Evolutionary conservation across 2,113 vertebrate species (phyloP).

Genomic region (Hipposideros armiger): DNA sequence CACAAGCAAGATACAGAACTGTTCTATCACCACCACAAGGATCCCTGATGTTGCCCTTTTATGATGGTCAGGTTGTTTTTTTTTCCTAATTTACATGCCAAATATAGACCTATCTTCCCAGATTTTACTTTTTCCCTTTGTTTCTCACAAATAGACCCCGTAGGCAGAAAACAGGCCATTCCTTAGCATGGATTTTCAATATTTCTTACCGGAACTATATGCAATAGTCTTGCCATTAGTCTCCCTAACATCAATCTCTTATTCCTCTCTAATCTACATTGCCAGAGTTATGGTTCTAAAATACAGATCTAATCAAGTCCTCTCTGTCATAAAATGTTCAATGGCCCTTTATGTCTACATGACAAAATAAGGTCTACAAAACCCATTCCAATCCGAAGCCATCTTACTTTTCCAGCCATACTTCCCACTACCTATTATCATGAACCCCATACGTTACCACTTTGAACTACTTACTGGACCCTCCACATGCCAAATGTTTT

Average conservation of each 20-base stretch:
- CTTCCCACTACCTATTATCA: not conserved
- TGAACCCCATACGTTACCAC: not conserved
- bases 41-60: not conserved
- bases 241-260: not conserved
- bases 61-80: not conserved
- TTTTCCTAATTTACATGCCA: not conserved
- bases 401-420: not conserved
- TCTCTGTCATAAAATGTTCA: not conserved
- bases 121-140: conserved; percentile 1
- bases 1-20: not conserved
- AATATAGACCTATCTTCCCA: not conserved
- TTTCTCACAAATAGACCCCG: conserved; percentile 53
- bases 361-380: not conserved
- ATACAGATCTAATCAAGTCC: not conserved
- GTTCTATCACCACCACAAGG: not conserved
- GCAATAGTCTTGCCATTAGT: not conserved
- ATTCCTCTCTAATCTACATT: not conserved
- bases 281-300: not conserved
- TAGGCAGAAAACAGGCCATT: not conserved
- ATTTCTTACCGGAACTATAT: conserved; percentile 1
- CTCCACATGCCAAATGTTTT: not conserved
- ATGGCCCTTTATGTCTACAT: not conserved
- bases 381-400: not conserved
- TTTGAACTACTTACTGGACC: not conserved
- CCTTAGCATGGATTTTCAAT: not conserved